phyloP scores from a whole-genome alignment of 2,797 vertebrate species.

The Urophycis tenuis region DNA sequence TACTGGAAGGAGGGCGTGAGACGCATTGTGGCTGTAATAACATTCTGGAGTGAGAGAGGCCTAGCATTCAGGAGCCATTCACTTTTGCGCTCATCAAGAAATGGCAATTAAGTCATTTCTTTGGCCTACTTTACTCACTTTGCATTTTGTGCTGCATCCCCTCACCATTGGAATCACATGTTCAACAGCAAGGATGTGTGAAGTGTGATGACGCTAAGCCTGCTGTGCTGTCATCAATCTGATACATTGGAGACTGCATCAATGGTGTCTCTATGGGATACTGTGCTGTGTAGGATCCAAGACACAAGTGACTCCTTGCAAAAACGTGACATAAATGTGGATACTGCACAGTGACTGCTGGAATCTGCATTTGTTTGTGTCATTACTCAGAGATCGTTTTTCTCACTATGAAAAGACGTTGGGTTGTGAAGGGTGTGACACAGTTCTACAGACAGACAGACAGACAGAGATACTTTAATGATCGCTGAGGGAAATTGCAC shows the following conservation, averaged over 20 bases:
- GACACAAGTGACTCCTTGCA: background rate
- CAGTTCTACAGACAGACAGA: no score
- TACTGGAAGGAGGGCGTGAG: background rate
- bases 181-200: background rate
- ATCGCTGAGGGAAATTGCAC: no score
- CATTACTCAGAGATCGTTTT: background rate
- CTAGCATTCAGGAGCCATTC: background rate
- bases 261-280: background rate
- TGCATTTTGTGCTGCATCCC: no score
- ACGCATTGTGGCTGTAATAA: background rate
- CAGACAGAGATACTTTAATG: no score
- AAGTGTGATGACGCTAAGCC: background rate
- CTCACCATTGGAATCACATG: background rate
- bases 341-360: background rate
- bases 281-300: background rate
- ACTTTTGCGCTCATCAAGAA: background rate
- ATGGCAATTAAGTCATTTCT: background rate
- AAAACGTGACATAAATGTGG: background rate
- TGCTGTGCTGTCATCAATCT: background rate
- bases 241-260: background rate
- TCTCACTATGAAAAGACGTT: background rate
- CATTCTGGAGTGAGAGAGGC: background rate
- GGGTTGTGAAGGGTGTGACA: background rate
- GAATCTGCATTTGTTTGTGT: background rate
- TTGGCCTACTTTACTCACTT: no score